Evolutionary conservation across 2,113 vertebrate genomes (phyloP).

Genomic region (Nematolebias whitei): DNA sequence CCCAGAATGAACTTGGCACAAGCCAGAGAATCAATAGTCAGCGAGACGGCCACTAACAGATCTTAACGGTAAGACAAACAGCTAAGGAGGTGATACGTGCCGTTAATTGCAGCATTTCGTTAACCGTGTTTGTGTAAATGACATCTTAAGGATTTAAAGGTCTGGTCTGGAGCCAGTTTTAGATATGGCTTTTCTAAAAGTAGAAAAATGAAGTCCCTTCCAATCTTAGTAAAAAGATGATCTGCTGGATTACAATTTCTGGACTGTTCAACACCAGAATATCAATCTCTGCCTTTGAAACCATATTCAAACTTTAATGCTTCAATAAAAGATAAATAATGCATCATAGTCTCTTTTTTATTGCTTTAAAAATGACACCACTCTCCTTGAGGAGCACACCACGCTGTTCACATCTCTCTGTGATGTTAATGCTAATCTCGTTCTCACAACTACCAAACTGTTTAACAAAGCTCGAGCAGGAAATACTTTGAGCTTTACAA

Average conservation of each 20-base stretch:
- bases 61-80: conserved; percentile 28
- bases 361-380: neutral
- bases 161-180: conserved; percentile 40
- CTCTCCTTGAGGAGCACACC: neutral
- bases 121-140: conserved; percentile 41
- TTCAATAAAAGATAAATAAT: conserved; percentile 42
- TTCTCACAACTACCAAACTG: conserved; percentile 4
- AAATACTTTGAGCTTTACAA: conserved; percentile 12
- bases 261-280: conserved; percentile 1
- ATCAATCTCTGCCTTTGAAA: conserved; percentile 28
- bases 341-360: conserved; percentile 19
- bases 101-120: conserved; percentile 25
- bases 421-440: conserved; percentile 20
- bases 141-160: conserved; percentile 53
- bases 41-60: conserved; percentile 55
- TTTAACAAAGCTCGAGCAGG: neutral
- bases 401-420: conserved; percentile 17
- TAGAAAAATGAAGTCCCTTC: conserved; percentile 20
- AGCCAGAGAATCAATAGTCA: conserved; percentile 61
- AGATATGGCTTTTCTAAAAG: conserved; percentile 18
- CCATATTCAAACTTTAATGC: conserved; percentile 10
- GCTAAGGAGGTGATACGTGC: conserved; percentile 25
- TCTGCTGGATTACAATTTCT: neutral
- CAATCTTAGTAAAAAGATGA: neutral
- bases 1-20: conserved; percentile 54